Percentiles rank a stretch among this genome's conserved stretches.
Evolutionary conservation across 2,797 vertebrate species (phyloP).

Genomic region (Enteromius anoplus): DNA sequence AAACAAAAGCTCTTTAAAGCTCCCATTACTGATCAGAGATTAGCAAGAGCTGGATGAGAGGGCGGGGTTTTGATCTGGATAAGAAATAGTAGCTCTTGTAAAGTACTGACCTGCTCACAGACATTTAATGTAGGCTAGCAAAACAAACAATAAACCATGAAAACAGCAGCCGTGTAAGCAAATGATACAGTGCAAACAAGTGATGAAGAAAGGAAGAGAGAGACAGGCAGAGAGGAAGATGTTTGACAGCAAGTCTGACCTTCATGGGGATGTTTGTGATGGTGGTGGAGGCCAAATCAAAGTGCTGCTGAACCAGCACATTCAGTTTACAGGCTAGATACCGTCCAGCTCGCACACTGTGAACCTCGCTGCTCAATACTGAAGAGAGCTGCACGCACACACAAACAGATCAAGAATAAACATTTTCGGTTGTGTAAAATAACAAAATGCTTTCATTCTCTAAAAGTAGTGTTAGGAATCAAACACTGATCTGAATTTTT

Average conservation of each 20-base stretch:
- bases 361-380: slow-evolving; percentile 95
- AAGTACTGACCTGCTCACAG: slow-evolving; percentile 98
- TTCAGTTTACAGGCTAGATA: slow-evolving; percentile 95
- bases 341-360: slow-evolving; percentile 94
- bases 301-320: slow-evolving; percentile 96
- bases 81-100: slow-evolving; percentile 54
- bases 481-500: background rate
- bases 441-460: background rate
- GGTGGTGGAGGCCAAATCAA: slow-evolving; percentile 97
- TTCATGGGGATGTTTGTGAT: slow-evolving; percentile 99
- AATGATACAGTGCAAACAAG: slow-evolving; percentile 62
- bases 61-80: slow-evolving; percentile 54
- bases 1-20: slow-evolving; percentile 14
- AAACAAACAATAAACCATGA: slow-evolving; percentile 96
- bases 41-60: slow-evolving; percentile 53
- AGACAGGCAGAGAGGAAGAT: background rate
- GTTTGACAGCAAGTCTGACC: slow-evolving; percentile 73
- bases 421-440: background rate
- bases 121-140: slow-evolving; percentile 99
- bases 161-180: slow-evolving; percentile 89
- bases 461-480: background rate
- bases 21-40: slow-evolving; percentile 70
- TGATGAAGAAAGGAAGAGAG: slow-evolving; percentile 26
- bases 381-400: slow-evolving; percentile 83
- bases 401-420: background rate